Percentiles rank a stretch among this genome's conserved stretches.
phyloP scores from a whole-genome alignment of 2,113 vertebrate species.

The Myxocyprinus asiaticus region DNA sequence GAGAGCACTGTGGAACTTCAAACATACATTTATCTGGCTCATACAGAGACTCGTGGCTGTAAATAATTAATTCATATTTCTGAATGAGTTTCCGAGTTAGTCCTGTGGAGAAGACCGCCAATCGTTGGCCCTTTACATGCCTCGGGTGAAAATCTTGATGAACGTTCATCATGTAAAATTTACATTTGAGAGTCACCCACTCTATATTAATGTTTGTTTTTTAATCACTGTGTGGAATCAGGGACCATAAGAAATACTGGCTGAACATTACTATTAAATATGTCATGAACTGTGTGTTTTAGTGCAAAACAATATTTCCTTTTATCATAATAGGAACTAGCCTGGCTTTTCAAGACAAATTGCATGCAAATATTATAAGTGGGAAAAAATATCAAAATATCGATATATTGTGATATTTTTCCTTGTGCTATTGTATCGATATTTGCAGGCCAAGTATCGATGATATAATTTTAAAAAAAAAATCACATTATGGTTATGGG shows the following conservation, averaged over 20 bases:
- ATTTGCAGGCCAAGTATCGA: no score
- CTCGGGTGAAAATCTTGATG: not conserved
- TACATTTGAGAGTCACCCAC: not conserved
- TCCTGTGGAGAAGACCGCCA: slow-evolving; percentile 43
- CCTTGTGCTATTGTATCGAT: no score
- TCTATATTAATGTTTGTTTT: slow-evolving; percentile 6
- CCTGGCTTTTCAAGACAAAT: no score
- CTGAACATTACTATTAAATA: slow-evolving; percentile 5
- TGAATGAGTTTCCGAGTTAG: slow-evolving; percentile 44
- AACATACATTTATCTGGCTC: slow-evolving; percentile 68
- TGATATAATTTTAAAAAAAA: no score
- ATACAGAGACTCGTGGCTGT: slow-evolving; percentile 54
- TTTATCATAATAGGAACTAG: slow-evolving; percentile 18
- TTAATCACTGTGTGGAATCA: not conserved
- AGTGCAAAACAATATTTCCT: slow-evolving; percentile 12
- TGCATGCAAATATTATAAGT: no score
- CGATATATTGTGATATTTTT: no score
- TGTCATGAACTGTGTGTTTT: not conserved
- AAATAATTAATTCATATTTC: slow-evolving; percentile 70
- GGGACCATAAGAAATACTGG: not conserved
- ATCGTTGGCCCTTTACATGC: not conserved
- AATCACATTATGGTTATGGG: no score
- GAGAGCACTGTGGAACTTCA: slow-evolving; percentile 59
- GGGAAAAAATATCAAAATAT: no score
- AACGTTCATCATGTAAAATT: not conserved